These are phyloP conservation scores for Glareola pratincola DNA, from an alignment of 2,113 vertebrate species.

Conservation along the genomic window DNA sequence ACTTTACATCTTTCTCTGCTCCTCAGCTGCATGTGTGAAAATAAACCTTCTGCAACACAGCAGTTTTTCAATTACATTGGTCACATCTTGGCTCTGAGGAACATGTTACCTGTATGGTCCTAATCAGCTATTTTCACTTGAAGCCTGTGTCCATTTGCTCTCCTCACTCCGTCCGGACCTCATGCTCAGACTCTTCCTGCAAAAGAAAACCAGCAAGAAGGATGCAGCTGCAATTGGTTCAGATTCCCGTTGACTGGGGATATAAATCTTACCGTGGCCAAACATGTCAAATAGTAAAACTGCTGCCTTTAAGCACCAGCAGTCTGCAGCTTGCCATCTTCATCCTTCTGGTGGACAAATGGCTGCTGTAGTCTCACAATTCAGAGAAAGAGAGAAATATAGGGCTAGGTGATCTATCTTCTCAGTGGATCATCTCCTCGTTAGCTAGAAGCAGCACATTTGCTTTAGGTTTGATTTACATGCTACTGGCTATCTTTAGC, in stretches of 20 bases:
- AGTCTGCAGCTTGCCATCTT: not conserved
- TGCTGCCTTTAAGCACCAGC: not conserved
- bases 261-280: slow-evolving; percentile 48
- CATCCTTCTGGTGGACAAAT: slow-evolving; percentile 4
- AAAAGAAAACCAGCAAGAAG: slow-evolving; percentile 15
- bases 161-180: not conserved
- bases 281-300: not conserved
- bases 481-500: not conserved
- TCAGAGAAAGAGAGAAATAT: not conserved
- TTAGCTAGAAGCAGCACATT: not conserved
- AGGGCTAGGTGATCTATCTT: not conserved
- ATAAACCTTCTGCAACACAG: not conserved
- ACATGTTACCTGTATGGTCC: not conserved
- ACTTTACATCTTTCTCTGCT: not conserved
- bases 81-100: not conserved
- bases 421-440: not conserved
- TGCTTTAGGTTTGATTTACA: slow-evolving; percentile 18
- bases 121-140: not conserved
- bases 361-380: not conserved
- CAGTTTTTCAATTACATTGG: not conserved
- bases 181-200: not conserved
- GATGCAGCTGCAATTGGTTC: not conserved
- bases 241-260: not conserved
- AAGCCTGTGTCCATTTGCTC: not conserved
- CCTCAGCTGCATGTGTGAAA: not conserved